Conservation (phyloP, 2,113 vertebrate genomes). For the Spheniscus mendiculus region DNA sequence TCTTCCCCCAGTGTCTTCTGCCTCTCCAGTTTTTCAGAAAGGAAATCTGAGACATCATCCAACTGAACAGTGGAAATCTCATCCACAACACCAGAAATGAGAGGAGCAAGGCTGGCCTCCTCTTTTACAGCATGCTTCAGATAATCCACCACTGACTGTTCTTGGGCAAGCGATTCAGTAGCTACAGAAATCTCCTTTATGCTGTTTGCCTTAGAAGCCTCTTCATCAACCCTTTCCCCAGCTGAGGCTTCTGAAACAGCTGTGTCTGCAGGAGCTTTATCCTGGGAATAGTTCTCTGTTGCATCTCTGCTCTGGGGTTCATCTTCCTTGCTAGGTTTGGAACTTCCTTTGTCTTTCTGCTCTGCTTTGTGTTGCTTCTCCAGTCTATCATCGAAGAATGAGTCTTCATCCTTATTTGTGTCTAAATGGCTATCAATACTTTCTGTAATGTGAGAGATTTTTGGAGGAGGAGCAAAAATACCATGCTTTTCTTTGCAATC, state of each 20-base stretch:
- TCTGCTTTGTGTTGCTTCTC: constrained; percentile 61
- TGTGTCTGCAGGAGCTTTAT: constrained; percentile 36
- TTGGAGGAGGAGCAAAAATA: constrained; percentile 93
- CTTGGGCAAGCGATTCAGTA: background rate
- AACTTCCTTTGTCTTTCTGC: constrained; percentile 33
- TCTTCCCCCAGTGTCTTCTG: constrained; percentile 61
- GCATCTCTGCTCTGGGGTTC: constrained; percentile 34
- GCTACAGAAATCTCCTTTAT: background rate
- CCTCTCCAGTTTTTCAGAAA: constrained; percentile 69
- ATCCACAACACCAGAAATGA: constrained; percentile 28
- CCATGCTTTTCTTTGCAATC: constrained; percentile 86
- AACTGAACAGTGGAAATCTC: constrained; percentile 1
- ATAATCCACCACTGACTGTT: constrained; percentile 51
- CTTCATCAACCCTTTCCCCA: constrained; percentile 28
- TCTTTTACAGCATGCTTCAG: constrained; percentile 52
- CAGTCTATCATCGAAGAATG: constrained; percentile 74
- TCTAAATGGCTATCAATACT: constrained; percentile 73
- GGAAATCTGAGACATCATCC: constrained; percentile 58
- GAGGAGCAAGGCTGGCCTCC: background rate
- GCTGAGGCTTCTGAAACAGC: constrained; percentile 30
- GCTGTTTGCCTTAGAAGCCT: background rate
- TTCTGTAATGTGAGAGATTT: constrained; percentile 84
- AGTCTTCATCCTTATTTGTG: constrained; percentile 82
- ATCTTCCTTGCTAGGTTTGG: constrained; percentile 36
- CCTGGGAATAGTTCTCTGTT: constrained; percentile 31